phyloP scores from a whole-genome alignment of 1,140 invertebrate genomes.

The Dendroctonus valens region DNA sequence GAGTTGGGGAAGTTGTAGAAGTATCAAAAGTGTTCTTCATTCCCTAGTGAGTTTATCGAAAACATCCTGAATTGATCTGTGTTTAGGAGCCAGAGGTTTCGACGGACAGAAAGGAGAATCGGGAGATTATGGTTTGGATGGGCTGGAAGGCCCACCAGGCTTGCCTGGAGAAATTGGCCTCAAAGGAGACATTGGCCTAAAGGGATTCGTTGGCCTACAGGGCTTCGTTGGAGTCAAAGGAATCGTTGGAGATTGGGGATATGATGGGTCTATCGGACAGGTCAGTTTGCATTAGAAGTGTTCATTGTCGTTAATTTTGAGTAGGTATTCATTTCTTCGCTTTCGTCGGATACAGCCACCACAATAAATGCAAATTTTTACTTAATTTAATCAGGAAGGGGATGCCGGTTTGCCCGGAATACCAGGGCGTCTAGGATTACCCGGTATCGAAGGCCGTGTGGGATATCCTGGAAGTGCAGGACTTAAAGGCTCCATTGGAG shows the following conservation, averaged over 20 bases:
- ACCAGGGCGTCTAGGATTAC: constrained; percentile 19
- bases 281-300: too few relatives aligned
- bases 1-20: neutral
- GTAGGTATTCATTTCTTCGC: too few relatives aligned
- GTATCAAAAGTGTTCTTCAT: neutral
- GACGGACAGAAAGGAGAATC: constrained; percentile 42
- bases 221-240: constrained; percentile 58
- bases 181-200: constrained; percentile 40
- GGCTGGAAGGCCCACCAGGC: constrained; percentile 47
- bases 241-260: constrained; percentile 52
- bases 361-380: neutral
- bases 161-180: constrained; percentile 32
- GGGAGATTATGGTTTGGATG: constrained; percentile 51
- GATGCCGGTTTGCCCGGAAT: constrained; percentile 47
- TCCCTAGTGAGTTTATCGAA: too few relatives aligned
- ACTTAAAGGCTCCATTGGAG: constrained; percentile 49
- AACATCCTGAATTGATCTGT: neutral
- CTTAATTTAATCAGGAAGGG: constrained; percentile 28
- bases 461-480: constrained; percentile 53
- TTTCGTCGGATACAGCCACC: too few relatives aligned
- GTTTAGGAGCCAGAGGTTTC: constrained; percentile 30
- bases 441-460: constrained; percentile 45
- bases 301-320: too few relatives aligned
- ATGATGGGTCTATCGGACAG: constrained; percentile 43
- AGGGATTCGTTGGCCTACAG: constrained; percentile 49